Percentiles rank a stretch among this genome's conserved stretches.
Conservation (phyloP, 2,888 invertebrate species). For the Trilocha varians region DNA sequence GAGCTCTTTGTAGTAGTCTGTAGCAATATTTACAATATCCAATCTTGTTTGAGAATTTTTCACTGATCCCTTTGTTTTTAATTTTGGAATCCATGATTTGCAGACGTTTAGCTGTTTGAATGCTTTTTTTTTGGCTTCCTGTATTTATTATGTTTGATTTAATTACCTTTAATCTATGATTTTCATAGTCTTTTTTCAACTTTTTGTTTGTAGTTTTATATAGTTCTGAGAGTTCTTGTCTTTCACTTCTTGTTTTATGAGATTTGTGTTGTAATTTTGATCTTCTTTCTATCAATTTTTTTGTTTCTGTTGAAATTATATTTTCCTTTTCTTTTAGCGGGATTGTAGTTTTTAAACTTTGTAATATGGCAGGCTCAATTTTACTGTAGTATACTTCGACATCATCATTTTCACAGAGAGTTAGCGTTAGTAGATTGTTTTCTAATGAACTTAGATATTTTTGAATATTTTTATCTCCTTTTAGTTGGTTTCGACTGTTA, state of each 20-base stretch:
- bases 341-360: not conserved
- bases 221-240: conserved; percentile 1
- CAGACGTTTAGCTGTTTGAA: not conserved
- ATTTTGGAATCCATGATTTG: not conserved
- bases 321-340: not conserved
- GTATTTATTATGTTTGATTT: not conserved
- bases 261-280: not conserved
- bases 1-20: not conserved
- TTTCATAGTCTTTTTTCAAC: not conserved
- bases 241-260: conserved; percentile 2
- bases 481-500: too few relatives aligned
- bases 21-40: not conserved
- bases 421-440: too few relatives aligned
- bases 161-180: not conserved
- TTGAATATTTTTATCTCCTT: too few relatives aligned
- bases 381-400: not conserved
- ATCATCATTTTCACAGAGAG: not conserved
- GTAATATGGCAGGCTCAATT: conserved; percentile 1
- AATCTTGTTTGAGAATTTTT: not conserved
- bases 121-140: not conserved
- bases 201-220: conserved; percentile 7
- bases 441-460: too few relatives aligned
- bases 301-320: conserved; percentile 1
- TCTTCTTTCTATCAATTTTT: conserved; percentile 2
- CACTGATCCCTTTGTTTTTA: not conserved